Conservation (phyloP, 2,113 vertebrate genomes). For the Pteronura brasiliensis region DNA sequence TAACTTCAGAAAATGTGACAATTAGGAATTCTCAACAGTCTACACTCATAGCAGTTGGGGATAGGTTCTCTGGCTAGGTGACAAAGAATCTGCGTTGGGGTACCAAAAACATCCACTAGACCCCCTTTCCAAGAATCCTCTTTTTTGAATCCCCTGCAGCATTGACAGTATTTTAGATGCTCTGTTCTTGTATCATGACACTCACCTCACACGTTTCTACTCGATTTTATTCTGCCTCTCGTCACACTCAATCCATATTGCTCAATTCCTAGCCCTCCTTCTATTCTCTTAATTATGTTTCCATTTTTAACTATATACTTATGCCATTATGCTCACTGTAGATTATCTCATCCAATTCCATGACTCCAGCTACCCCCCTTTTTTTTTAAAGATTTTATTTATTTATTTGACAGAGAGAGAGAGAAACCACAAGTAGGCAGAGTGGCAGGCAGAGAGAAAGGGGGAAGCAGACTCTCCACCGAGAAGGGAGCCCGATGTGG, state of each 20-base stretch:
- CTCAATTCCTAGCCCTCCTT: neutral
- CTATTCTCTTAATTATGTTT: neutral
- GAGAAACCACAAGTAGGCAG: no score
- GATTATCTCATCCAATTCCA: neutral
- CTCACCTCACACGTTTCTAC: neutral
- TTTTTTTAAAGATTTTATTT: no score
- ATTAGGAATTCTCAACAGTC: neutral
- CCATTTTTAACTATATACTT: neutral
- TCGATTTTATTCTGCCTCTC: neutral
- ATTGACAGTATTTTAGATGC: neutral
- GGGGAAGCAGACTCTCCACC: no score
- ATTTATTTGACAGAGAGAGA: no score
- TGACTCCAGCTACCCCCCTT: neutral
- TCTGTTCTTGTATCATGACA: neutral
- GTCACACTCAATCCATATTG: neutral
- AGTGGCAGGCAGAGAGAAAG: no score
- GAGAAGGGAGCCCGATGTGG: no score
- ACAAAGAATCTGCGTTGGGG: no score
- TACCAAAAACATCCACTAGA: neutral
- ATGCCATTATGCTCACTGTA: neutral
- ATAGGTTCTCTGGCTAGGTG: neutral
- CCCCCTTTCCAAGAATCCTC: neutral
- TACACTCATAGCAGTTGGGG: neutral
- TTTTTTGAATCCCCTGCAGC: neutral
- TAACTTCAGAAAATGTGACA: neutral